These are phyloP conservation scores for Eilema sororculum DNA, from an alignment of 2,888 invertebrate genomes.

Conservation along the genomic window DNA sequence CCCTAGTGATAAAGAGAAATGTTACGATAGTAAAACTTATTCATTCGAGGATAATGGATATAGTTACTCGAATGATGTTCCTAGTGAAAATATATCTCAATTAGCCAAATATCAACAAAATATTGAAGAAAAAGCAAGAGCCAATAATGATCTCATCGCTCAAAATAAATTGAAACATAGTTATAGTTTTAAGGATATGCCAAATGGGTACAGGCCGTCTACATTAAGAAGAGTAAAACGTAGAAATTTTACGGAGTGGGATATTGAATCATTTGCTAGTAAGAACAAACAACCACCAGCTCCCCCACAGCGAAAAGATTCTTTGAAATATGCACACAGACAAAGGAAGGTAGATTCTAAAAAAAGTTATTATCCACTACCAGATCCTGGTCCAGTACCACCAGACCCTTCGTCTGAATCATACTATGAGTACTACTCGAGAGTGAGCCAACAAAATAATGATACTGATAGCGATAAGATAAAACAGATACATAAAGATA, in stretches of 20 bases:
- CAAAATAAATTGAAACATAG: conserved; percentile 85
- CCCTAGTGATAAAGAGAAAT: conserved; percentile 69
- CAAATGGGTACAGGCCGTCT: conserved; percentile 88
- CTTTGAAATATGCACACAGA: conserved; percentile 83
- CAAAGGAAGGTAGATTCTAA: conserved; percentile 82
- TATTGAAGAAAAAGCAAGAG: conserved; percentile 84
- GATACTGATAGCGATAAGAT: conserved; percentile 83
- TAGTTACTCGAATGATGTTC: conserved; percentile 68
- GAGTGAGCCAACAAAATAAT: conserved; percentile 84
- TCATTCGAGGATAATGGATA: conserved; percentile 71
- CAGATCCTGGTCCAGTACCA: conserved; percentile 82
- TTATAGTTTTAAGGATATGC: conserved; percentile 87
- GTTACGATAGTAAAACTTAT: conserved; percentile 69
- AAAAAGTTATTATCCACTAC: conserved; percentile 76
- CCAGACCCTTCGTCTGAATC: conserved; percentile 82
- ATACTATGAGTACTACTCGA: conserved; percentile 84
- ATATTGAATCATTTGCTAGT: conserved; percentile 78
- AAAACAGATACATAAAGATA: conserved; percentile 74
- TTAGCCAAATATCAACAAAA: conserved; percentile 89
- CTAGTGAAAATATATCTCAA: conserved; percentile 82
- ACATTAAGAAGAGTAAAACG: conserved; percentile 86
- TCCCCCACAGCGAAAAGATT: conserved; percentile 82
- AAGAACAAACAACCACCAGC: conserved; percentile 76
- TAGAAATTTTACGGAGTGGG: conserved; percentile 87
- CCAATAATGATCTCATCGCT: conserved; percentile 84